Conservation (phyloP, 2,113 vertebrate genomes). For the Corythornis cristatus region DNA sequence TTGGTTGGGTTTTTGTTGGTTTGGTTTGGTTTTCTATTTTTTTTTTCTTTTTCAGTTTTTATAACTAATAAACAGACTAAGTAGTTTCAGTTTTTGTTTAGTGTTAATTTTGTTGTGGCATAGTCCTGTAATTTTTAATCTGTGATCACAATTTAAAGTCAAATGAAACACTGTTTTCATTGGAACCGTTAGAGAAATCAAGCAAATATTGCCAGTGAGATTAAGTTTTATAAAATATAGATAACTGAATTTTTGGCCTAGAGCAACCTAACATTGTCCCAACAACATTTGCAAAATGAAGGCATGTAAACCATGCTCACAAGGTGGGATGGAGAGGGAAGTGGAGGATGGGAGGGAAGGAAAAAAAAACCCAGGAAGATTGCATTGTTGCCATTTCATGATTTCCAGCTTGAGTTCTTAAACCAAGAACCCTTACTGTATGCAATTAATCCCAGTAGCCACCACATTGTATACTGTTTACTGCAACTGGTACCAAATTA, state of each 20-base stretch:
- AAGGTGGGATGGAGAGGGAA: rapidly evolving
- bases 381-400: not conserved
- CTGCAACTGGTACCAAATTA: not conserved
- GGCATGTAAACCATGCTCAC: not conserved
- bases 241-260: constrained; percentile 28
- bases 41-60: not conserved
- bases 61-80: not conserved
- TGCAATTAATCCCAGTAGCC: not conserved
- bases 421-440: not conserved
- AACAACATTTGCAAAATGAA: constrained; percentile 7
- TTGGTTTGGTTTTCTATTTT: not conserved
- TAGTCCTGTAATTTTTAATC: constrained; percentile 2
- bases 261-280: constrained; percentile 19
- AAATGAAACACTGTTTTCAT: constrained; percentile 53
- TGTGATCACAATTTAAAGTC: constrained; percentile 24
- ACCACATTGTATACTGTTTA: not conserved
- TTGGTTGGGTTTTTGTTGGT: too few species aligned
- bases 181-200: constrained; percentile 37
- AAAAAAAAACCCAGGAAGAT: not conserved
- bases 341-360: rapidly evolving
- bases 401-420: not conserved
- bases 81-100: constrained; percentile 20
- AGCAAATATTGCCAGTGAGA: constrained; percentile 17
- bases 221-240: constrained; percentile 49
- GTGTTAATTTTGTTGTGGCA: not conserved